phyloP scores from a whole-genome alignment of 1,140 invertebrate species.

The Stegodyphus mimosarum region DNA sequence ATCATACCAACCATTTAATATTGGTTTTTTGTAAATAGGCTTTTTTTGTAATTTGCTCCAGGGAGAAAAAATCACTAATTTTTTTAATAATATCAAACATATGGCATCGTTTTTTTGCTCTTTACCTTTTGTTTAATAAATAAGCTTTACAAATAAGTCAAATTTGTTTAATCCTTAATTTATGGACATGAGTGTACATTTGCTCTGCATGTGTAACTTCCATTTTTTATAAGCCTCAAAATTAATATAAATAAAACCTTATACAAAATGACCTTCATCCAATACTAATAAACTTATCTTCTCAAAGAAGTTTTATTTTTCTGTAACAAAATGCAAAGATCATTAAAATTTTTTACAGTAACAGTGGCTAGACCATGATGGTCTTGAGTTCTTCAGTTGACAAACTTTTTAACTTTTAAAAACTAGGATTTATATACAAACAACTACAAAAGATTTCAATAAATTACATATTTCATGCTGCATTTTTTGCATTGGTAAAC shows the following conservation, averaged over 20 bases:
- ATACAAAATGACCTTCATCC: background rate
- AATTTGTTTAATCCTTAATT: too few relatives aligned
- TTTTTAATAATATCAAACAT: too few relatives aligned
- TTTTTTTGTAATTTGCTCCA: too few relatives aligned
- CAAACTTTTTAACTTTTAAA: conserved; percentile 27
- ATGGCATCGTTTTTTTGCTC: too few relatives aligned
- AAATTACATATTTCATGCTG: background rate
- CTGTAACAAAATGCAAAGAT: conserved; percentile 57
- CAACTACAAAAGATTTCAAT: conserved; percentile 5
- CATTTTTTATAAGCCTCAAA: background rate
- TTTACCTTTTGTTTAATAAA: too few relatives aligned
- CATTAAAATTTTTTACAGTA: conserved; percentile 56
- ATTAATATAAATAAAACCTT: background rate
- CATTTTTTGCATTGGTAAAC: background rate
- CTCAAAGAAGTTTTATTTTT: conserved; percentile 30
- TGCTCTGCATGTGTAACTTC: too few relatives aligned
- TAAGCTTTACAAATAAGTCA: too few relatives aligned
- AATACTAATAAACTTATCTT: background rate
- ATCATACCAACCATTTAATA: too few relatives aligned
- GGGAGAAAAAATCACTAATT: too few relatives aligned
- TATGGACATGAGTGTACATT: too few relatives aligned
- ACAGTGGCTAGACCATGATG: conserved; percentile 34
- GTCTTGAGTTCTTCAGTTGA: background rate
- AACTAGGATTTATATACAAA: conserved; percentile 45
- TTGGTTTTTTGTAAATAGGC: too few relatives aligned